Evolutionary conservation across 2,888 invertebrate species (phyloP).

Genomic region (Cyclophora punctaria): DNA sequence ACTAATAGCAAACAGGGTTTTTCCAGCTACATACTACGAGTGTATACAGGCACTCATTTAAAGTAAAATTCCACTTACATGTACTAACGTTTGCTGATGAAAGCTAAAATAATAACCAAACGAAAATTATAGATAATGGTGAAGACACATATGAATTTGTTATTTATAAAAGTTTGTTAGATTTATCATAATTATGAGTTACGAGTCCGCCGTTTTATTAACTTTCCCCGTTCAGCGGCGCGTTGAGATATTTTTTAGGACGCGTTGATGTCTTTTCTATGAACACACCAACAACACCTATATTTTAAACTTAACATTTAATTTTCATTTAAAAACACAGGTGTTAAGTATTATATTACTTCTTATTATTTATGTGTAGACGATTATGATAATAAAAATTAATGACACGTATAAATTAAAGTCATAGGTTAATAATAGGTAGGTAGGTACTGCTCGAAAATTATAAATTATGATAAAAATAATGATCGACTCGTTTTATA

Average conservation of each 20-base stretch:
- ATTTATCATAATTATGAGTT: background rate
- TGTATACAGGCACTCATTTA: too few species aligned
- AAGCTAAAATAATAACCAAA: background rate
- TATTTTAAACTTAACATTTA: background rate
- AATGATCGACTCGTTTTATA: constrained; percentile 8
- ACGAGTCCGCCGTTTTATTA: background rate
- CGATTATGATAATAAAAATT: constrained; percentile 21
- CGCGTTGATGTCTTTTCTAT: constrained; percentile 37
- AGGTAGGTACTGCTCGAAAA: too few species aligned
- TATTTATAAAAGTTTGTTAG: background rate
- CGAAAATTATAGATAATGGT: background rate
- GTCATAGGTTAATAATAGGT: constrained; percentile 2
- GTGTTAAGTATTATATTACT: constrained; percentile 24
- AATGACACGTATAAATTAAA: constrained; percentile 20
- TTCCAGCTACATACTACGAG: too few species aligned
- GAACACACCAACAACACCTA: background rate
- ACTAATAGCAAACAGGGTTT: too few species aligned
- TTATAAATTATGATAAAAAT: constrained; percentile 13
- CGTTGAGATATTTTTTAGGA: constrained; percentile 7
- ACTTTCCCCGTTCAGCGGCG: background rate
- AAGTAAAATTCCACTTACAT: too few species aligned
- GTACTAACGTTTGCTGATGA: too few species aligned
- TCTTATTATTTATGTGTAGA: constrained; percentile 18
- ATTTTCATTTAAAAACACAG: constrained; percentile 13
- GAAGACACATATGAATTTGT: background rate